Conservation (phyloP, 2,113 vertebrate genomes). For the Hassar affinis region DNA sequence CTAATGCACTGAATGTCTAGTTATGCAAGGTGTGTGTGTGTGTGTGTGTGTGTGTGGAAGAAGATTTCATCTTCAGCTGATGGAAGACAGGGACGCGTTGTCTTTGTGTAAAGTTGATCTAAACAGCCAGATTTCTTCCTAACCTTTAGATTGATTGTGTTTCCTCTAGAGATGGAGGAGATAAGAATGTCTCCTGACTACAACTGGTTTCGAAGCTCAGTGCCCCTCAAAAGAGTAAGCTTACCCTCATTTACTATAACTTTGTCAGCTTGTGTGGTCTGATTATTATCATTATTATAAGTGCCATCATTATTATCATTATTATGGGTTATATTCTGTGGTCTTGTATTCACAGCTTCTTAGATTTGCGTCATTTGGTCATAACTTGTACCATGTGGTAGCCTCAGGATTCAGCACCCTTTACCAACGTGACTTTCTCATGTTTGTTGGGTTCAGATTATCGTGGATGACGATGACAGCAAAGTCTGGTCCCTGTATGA, state of each 20-base stretch:
- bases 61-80: neutral
- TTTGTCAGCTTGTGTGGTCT: neutral
- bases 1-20: neutral
- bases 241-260: neutral
- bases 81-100: neutral
- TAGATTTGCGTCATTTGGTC: neutral
- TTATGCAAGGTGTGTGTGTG: neutral
- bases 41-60: neutral
- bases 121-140: neutral
- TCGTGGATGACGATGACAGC: conserved; percentile 97
- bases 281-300: neutral
- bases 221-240: conserved; percentile 93
- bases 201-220: conserved; percentile 98
- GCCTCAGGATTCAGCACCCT: conserved; percentile 10
- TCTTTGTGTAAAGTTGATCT: neutral
- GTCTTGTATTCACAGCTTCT: neutral
- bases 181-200: conserved; percentile 98
- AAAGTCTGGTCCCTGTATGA: conserved; percentile 98
- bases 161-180: conserved; percentile 85
- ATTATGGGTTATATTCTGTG: neutral
- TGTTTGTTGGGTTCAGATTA: conserved; percentile 77
- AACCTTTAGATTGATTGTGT: neutral
- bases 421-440: neutral
- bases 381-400: conserved; percentile 16
- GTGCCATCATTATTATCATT: neutral